Evolutionary conservation across 1,140 invertebrate species (phyloP), one percentile per base, ranked within the genome.

Genomic region (Diorhabda carinulata): DNA sequence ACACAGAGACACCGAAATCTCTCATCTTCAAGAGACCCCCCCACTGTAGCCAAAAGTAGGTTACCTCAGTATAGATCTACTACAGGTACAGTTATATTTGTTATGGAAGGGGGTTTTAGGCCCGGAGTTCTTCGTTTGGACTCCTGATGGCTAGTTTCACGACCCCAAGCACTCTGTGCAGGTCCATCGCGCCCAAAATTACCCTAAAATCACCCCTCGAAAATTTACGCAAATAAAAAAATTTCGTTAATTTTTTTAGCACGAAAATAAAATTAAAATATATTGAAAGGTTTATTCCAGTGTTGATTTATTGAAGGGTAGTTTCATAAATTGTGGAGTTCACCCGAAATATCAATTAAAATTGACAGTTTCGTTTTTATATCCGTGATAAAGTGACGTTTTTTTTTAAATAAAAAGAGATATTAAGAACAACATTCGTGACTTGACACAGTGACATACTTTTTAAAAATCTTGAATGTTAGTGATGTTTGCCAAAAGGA

Each of bases 21-120:
- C 47, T 52, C 68, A 72, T 72, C 73, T 70, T 72, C 67, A 60
- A 69, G 61, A 63, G 71, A 25, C 25, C 62, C 70, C 70, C 59
- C 70, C 71, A 73, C 73, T 68, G 52, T 64, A 56, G 5, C 42
- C 69, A 80, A 52, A 52, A 76, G 76, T 79, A 78, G 78, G 78
- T 80, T 79, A 78, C 72, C 74, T 74, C 75, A 72, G 76, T 76
- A 73, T 75, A 70, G 73, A 74, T 77, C 77, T 80, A 80, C 79
- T 76, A 78, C 79, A 80, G 77, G 78, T 80, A 80, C 79, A 80
- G 79, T 80, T 80, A 80, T 52, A 52, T 78, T 75, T 64, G 67
- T 42, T 5, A 63, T 66, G 74, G 78, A 76, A 74, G 77, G 77
- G 78, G 77, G 68, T 61, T 65, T 63, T n/a, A 67, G 69, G 74